Evolutionary conservation across 1,140 invertebrate species (phyloP), one percentile per base, ranked within the genome.

Genomic region (Diabrotica undecimpunctata): DNA sequence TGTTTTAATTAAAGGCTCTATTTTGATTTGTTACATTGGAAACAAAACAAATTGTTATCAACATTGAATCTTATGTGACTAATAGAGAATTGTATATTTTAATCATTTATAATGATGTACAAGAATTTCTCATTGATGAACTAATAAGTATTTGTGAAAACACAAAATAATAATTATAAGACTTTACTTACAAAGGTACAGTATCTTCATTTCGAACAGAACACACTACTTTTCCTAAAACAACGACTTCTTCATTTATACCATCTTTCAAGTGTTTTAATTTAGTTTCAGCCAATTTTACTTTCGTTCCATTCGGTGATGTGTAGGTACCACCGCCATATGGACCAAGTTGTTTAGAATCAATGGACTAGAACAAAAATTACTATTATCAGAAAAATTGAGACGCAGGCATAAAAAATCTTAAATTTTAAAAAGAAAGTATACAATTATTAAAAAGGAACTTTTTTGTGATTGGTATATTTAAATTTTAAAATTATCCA

Each of bases 171-270:
- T 25, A 25, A 25, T 25, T 46, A 46, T 46, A 46, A n/a, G 2
- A 46, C 6, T 46, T 10, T 66, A 84, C 86, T 88, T 82, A 90
- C 88, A 93, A 94, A 70, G 91, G 90, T 54, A 92, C 89, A 56
- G 83, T 83, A 72, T 90, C 89, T 51, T 89, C 86, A 68, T 86
- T 87, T 66, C 87, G 84, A 62, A 94, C 85, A 70, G 88, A 90
- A 69, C 89, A 92, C 2, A 93, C 86, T n/a, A 94, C 92, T 80
- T 88, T 90, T 7, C 90, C 91, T 46, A 90, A 74, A 5, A 93
- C 72, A 2, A 93, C 86, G 80, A 87, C 89, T 65, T 86, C 86
- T 35, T 82, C 67, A 78, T 91, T 90, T 6, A 85, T 65, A 54
- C 88, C 88, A 37, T 76, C 62, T 55, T 79, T 76, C 50, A 91